phyloP scores from a whole-genome alignment of 2,113 vertebrate genomes.

The Perognathus longimembris region DNA sequence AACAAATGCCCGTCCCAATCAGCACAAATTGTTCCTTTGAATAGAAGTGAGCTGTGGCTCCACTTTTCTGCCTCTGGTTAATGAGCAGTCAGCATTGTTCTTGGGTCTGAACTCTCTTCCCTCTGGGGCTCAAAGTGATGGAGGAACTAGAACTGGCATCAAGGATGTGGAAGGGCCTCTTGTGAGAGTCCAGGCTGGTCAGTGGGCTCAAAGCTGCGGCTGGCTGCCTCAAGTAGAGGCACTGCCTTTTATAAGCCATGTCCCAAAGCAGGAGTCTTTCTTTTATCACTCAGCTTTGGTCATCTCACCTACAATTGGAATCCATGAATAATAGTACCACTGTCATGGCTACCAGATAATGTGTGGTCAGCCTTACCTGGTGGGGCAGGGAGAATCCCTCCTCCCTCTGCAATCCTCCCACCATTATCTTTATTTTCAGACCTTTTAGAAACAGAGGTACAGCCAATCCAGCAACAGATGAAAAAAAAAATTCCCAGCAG shows the following conservation, averaged over 20 bases:
- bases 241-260: background rate
- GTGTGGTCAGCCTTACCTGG: background rate
- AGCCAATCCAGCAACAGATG: background rate
- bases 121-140: background rate
- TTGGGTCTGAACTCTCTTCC: background rate
- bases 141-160: background rate
- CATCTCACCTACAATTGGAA: background rate
- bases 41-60: background rate
- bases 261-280: background rate
- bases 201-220: background rate
- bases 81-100: slow-evolving; percentile 22
- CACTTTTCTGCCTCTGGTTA: slow-evolving; percentile 18
- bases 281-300: background rate
- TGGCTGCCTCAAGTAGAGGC: background rate
- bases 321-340: background rate
- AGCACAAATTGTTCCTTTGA: slow-evolving; percentile 60
- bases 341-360: background rate
- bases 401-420: rapidly evolving
- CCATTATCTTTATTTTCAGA: background rate
- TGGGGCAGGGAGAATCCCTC: background rate
- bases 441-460: background rate
- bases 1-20: slow-evolving; percentile 67
- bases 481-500: background rate
- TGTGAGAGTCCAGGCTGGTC: background rate
- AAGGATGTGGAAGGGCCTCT: background rate